phyloP scores from a whole-genome alignment of 2,888 invertebrate species.

The Mayetiola destructor region DNA sequence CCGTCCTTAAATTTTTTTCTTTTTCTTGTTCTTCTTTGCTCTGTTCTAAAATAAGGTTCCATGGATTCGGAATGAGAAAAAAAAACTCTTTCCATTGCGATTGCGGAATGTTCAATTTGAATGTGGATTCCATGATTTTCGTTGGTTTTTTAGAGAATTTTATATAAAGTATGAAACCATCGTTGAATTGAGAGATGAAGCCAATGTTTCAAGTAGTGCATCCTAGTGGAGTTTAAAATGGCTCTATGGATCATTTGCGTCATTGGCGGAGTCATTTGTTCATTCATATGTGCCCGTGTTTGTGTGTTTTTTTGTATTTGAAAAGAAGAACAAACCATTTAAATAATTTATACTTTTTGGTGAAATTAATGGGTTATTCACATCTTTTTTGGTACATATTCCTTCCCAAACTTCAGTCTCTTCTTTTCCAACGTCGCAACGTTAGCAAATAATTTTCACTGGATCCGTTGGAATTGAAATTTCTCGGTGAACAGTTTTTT shows the following conservation, averaged over 20 bases:
- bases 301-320: not conserved
- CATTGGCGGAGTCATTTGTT: constrained; percentile 4
- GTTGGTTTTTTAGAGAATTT: not conserved
- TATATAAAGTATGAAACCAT: not conserved
- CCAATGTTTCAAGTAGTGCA: too few species aligned
- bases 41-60: not conserved
- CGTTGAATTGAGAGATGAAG: not conserved
- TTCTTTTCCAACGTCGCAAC: not conserved
- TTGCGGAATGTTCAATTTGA: not conserved
- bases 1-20: not conserved
- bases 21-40: not conserved
- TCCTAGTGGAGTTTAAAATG: not conserved
- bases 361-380: constrained; percentile 1
- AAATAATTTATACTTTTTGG: constrained; percentile 9
- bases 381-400: not conserved
- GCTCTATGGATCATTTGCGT: not conserved
- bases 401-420: too few species aligned
- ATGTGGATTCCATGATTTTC: constrained; percentile 2
- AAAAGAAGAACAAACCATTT: constrained; percentile 2
- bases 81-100: too few species aligned
- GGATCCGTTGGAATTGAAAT: not conserved
- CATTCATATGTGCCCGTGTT: too few species aligned
- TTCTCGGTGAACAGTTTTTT: not conserved
- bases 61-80: not conserved
- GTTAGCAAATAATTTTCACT: not conserved